Base-by-base conservation (phyloP, 64 coral and sea anemone genomes). In the Pachyseris speciosa region DNA sequence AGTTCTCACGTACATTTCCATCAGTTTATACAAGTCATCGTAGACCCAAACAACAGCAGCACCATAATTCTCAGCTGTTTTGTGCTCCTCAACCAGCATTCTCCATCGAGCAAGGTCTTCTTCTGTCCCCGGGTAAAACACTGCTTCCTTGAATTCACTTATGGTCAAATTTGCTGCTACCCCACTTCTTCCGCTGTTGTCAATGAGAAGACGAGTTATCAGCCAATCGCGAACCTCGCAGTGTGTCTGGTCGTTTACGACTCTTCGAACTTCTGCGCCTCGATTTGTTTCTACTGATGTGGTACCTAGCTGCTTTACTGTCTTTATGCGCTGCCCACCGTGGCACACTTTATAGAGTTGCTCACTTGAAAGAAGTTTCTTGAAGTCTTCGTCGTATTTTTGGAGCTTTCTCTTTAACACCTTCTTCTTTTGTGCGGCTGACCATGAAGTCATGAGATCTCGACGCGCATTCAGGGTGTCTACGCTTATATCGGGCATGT, bases 11-110 rank as follows among this genome's bases (percentile, higher is more conserved):
- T 92, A 84, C 20, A 85, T 92, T n/a, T 92, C 69, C 67, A 92
- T 85, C 80, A 76, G 55, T 66, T 44, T 92, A 48, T 92, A 55
- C 37, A 75, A 53, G 55, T 85, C 90, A 38, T 63, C 78, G 38
- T 92, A 85, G n/a, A 69, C 44, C 90, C 90, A 92, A 20, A 92
- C 69, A 85, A 92, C 80, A 30, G 90, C 90, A 72, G 90, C 67
- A 65, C 90, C 80, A 75, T 92, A 92, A n/a, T 48, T 28, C 30
- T 52, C 78, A 53, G 79, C 66, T 22, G 89, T 92, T 53, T 92
- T 92, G n/a, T n/a, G n/a, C n/a, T n/a, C n/a, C n/a, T n/a, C n/a
- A n/a, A n/a, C n/a, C n/a, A n/a, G n/a, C n/a, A n/a, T n/a, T n/a
- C n/a, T n/a, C n/a, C n/a, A n/a, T n/a, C n/a, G n/a, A n/a, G n/a